phyloP scores from a whole-genome alignment of 1,140 invertebrate genomes.

The Asobara japonica region DNA sequence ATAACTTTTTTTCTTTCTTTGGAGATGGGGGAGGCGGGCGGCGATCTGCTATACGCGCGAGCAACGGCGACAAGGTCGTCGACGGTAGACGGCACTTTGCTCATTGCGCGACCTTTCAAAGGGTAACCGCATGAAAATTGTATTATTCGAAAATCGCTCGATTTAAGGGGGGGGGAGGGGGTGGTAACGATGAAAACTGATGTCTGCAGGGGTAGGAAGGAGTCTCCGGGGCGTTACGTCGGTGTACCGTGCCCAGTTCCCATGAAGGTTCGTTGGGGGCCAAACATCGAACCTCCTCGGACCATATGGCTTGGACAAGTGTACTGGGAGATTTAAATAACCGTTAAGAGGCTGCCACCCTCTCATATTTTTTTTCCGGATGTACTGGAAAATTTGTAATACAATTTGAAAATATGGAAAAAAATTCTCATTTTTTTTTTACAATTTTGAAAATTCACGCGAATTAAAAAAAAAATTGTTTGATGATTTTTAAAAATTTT shows the following conservation, averaged over 20 bases:
- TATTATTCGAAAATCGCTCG: constrained; percentile 42
- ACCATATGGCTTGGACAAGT: constrained; percentile 63
- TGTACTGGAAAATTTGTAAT: too few species aligned
- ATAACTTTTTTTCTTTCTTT: too few species aligned
- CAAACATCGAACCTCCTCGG: constrained; percentile 38
- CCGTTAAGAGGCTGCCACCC: constrained; percentile 53
- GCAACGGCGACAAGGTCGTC: too few species aligned
- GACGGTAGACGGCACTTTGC: too few species aligned
- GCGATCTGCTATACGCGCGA: too few species aligned
- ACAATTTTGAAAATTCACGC: too few species aligned
- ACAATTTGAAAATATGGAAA: too few species aligned
- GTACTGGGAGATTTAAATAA: constrained; percentile 67
- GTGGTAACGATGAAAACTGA: constrained; percentile 37
- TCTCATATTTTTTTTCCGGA: constrained; percentile 19
- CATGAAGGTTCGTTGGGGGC: constrained; percentile 67
- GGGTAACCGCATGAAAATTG: constrained; percentile 46
- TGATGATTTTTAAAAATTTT: too few species aligned
- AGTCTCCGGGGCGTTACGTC: constrained; percentile 41
- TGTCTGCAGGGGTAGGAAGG: constrained; percentile 40
- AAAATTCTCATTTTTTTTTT: too few species aligned
- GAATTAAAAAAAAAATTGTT: too few species aligned
- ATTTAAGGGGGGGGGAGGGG: not conserved
- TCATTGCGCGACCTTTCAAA: too few species aligned
- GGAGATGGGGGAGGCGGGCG: too few species aligned
- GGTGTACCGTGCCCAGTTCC: constrained; percentile 55